A percentile compares a stretch with the other conserved stretches of the same genome.
Evolutionary conservation across 2,113 vertebrate species (phyloP).

Genomic region (Parus major): DNA sequence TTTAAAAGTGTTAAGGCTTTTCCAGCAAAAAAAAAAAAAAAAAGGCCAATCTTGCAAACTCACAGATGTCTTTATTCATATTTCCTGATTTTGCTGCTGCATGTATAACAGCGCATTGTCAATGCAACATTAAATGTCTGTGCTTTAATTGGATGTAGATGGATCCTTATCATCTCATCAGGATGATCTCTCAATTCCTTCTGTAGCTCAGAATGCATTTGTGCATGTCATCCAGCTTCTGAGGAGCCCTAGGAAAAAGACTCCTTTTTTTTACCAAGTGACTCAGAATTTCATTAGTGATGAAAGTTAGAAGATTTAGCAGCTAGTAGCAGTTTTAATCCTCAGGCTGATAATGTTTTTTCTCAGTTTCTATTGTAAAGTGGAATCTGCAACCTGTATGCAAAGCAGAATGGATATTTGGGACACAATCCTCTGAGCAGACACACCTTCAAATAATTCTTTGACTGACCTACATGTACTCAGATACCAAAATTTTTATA

Average conservation of each 20-base stretch:
- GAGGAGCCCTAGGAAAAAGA: background rate
- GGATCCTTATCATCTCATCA: background rate
- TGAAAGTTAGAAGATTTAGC: background rate
- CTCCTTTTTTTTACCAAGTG: background rate
- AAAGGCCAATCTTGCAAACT: rapidly evolving
- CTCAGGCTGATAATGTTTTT: background rate
- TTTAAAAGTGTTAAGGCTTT: background rate
- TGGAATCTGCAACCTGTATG: background rate
- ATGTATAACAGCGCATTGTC: background rate
- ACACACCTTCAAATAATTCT: background rate
- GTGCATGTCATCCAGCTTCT: background rate
- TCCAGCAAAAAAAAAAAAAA: background rate
- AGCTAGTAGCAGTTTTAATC: background rate
- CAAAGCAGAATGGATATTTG: background rate
- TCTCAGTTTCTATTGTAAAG: background rate
- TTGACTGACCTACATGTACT: background rate
- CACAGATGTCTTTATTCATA: background rate
- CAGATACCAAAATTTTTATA: background rate
- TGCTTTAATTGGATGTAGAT: background rate
- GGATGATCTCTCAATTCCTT: background rate
- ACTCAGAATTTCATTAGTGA: background rate
- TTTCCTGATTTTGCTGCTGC: background rate
- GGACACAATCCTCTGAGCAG: background rate
- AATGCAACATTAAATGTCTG: background rate
- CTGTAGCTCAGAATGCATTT: background rate